Evolutionary conservation across 30 jellyfish, hydroid and myxozoan species (phyloP), one percentile per base, ranked within the genome.

Genomic region (Mastigias papua): DNA sequence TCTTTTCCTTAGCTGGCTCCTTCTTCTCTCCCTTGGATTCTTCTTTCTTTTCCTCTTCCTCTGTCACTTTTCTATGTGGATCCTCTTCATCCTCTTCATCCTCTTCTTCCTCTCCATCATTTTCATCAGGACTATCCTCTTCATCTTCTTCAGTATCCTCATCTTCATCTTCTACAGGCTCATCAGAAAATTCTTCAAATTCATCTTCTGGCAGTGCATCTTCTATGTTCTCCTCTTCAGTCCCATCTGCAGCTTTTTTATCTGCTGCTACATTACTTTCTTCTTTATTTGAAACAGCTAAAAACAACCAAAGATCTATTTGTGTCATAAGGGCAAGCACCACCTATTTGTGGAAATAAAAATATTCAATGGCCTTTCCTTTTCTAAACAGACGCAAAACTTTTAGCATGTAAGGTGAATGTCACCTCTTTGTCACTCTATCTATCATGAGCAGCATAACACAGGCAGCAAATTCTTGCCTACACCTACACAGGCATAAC

Each of bases 101-200:
- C 21, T 78, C 89, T 3, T 54, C 89, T 51, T 78, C 65, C 48
- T 78, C 89, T 7, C 58, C 61, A 48, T 78, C 89, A 78, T 78
- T 80, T 5, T 78, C 79, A 4, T 78, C 89, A 48, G 42, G 28
- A 9, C 27, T 85, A 15, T 78, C 89, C 2, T 78, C 81, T 27
- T 74, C 86, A 32, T 74, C 86, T 8, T 74, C 86, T 21, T 74
- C 86, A 17, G 48, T 46, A 8, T 69, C 81, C 5, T 33, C 81
- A 28, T 69, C 81, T 1, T 48, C 23, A 33, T 69, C 81, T 15
- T 69, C 81, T n/a, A 20, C 30, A 13, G 81, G 81, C 20, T 69
- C 81, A 69, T 69, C 81, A 17, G 50, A 31, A 46, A 48, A 48
- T 3, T 48, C 73, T 11, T 74, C 86, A 74, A 48, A 49, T 25